Percentiles rank a stretch among this genome's conserved stretches.
phyloP scores from a whole-genome alignment of 1,140 invertebrate genomes.

The Drosophila obscura region DNA sequence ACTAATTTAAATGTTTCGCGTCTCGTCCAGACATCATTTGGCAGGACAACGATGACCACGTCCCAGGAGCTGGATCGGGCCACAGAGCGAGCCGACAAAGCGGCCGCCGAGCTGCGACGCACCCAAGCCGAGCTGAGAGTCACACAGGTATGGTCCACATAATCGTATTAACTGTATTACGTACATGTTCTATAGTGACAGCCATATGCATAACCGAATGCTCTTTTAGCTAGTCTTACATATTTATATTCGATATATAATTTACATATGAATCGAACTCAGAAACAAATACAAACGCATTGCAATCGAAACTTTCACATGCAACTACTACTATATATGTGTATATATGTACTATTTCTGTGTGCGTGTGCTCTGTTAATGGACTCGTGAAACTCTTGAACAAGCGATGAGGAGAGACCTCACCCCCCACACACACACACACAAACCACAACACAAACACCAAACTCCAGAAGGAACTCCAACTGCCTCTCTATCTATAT shows the following conservation, averaged over 20 bases:
- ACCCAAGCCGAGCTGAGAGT: conserved; percentile 93
- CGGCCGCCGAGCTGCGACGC: conserved; percentile 91
- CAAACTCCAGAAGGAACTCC: not conserved
- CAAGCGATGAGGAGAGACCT: conserved; percentile 29
- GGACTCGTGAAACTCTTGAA: conserved; percentile 23
- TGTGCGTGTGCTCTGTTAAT: conserved; percentile 55
- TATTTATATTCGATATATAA: conserved; percentile 23
- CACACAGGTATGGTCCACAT: conserved; percentile 86
- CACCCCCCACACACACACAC: conserved; percentile 27
- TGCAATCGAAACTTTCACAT: conserved; percentile 27
- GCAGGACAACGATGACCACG: conserved; percentile 89
- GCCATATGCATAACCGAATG: conserved; percentile 68
- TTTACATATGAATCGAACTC: conserved; percentile 47
- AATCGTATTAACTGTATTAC: conserved; percentile 5
- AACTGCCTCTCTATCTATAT: conserved; percentile 9
- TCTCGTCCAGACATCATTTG: conserved; percentile 88
- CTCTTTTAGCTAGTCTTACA: conserved; percentile 65
- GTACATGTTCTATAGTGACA: conserved; percentile 46
- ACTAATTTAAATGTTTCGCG: conserved; percentile 64
- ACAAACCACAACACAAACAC: conserved; percentile 15
- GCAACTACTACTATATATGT: conserved; percentile 24
- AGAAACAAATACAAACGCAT: conserved; percentile 23
- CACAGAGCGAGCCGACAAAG: conserved; percentile 94
- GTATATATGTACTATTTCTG: conserved; percentile 21
- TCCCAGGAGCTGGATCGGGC: conserved; percentile 92